Evolutionary conservation across 2,113 vertebrate species (phyloP).

Genomic region (Parus major): DNA sequence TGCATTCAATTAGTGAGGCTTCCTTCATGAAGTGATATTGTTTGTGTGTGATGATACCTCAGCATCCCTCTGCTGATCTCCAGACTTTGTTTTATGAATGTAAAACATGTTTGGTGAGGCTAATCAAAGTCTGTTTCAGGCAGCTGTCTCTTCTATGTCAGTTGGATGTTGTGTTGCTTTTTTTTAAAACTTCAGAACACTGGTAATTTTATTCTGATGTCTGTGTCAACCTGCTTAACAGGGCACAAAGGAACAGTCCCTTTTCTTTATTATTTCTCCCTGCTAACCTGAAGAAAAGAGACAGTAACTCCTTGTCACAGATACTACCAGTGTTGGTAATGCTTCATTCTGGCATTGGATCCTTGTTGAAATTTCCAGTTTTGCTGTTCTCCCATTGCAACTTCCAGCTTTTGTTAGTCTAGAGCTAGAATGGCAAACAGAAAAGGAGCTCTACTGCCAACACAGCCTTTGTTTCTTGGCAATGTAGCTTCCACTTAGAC

Average conservation of each 20-base stretch:
- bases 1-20: not conserved
- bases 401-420: not conserved
- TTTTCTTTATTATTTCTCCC: not conserved
- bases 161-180: not conserved
- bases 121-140: not conserved
- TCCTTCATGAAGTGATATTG: not conserved
- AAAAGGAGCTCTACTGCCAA: not conserved
- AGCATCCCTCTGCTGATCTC: not conserved
- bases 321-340: not conserved
- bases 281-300: not conserved
- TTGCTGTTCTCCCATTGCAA: not conserved
- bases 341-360: not conserved
- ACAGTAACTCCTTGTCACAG: not conserved
- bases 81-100: not conserved
- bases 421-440: not conserved
- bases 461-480: not conserved
- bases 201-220: not conserved
- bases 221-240: not conserved
- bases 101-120: not conserved
- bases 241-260: not conserved
- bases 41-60: not conserved
- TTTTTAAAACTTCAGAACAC: not conserved
- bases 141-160: not conserved
- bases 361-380: not conserved
- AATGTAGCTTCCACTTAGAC: not conserved